phyloP scores from a whole-genome alignment of 2,797 vertebrate species.

The Lagorchestes hirsutus region DNA sequence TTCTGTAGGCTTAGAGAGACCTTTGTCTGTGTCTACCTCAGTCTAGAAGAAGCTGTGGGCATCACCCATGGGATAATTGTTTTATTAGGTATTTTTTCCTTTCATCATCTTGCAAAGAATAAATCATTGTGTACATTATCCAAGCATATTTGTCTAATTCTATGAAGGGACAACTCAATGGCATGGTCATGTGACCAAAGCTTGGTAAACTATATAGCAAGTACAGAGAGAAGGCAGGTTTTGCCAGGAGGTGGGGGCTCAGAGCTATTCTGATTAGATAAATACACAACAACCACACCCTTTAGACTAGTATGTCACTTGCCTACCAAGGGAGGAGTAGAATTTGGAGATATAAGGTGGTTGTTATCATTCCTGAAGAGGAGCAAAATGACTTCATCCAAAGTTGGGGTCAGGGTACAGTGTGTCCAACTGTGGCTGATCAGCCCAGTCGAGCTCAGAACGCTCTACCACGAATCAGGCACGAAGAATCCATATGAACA shows the following conservation, averaged over 20 bases:
- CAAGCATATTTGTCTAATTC: not conserved
- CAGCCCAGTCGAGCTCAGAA: too few species aligned
- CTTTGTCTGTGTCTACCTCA: not conserved
- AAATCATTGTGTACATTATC: not conserved
- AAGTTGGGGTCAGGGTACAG: too few species aligned
- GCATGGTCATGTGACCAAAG: not conserved
- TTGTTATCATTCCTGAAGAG: too few species aligned
- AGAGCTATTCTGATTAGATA: not conserved
- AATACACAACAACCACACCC: not conserved
- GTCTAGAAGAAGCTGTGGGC: not conserved
- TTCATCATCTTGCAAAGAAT: not conserved
- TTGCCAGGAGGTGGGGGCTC: not conserved
- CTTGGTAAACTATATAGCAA: not conserved
- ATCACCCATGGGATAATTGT: not conserved
- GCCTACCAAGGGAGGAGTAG: too few species aligned
- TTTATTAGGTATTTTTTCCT: not conserved
- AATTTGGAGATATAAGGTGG: too few species aligned
- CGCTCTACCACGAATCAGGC: not conserved
- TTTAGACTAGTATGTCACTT: too few species aligned
- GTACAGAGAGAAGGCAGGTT: not conserved
- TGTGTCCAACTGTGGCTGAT: too few species aligned
- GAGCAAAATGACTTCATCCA: too few species aligned
- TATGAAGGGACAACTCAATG: not conserved
- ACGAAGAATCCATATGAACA: not conserved
- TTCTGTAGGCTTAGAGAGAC: not conserved